These are phyloP conservation scores for Halichoeres trimaculatus DNA, from an alignment of 2,113 vertebrate species.

Conservation along the genomic window DNA sequence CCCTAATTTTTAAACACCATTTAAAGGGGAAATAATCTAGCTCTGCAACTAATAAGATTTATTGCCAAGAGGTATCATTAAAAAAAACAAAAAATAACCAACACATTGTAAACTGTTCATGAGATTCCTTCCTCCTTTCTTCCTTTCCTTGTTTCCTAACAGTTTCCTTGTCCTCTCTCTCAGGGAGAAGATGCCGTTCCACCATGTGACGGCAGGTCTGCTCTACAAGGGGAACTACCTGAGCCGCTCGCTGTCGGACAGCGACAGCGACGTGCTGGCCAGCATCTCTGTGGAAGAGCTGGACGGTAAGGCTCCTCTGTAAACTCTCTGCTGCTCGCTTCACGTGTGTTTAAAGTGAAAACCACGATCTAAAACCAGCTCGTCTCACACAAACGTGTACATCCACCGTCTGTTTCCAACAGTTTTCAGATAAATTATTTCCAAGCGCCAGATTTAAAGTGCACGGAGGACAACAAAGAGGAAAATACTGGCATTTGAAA, in stretches of 20 bases:
- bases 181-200: conserved; percentile 99
- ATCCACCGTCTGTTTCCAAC: not conserved
- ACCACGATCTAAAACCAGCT: not conserved
- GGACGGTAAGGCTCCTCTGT: conserved; percentile 85
- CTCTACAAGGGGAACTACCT: conserved; percentile 98
- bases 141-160: conserved; percentile 1
- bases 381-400: not conserved
- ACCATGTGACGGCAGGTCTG: conserved; percentile 97
- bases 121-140: no score
- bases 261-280: conserved; percentile 94
- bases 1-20: no score
- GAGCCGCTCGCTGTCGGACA: conserved; percentile 94
- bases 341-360: conserved; percentile 4
- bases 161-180: not conserved
- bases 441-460: not conserved
- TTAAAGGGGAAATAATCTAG: no score
- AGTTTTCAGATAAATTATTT: not conserved
- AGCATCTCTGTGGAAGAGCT: conserved; percentile 97
- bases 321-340: conserved; percentile 1
- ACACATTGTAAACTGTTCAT: no score
- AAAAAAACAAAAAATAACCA: no score
- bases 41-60: no score
- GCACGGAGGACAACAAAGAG: not conserved
- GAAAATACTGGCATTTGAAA: conserved; percentile 3
- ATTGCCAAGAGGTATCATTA: no score